Evolutionary conservation across 2,113 vertebrate species (phyloP).

Genomic region (Catharus fuscescens): DNA sequence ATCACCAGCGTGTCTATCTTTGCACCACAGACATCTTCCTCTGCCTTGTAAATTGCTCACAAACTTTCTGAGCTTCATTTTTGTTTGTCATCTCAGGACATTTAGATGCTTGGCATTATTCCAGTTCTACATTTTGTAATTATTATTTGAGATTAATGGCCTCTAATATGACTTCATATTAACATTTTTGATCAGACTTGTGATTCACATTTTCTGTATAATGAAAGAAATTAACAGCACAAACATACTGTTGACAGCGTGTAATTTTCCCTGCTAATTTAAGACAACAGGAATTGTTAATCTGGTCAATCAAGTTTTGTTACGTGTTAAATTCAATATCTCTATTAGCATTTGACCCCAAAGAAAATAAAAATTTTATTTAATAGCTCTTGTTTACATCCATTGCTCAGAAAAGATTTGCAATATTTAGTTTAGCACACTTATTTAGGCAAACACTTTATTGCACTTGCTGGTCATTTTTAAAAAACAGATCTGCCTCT

Average conservation of each 20-base stretch:
- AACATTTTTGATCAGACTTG: neutral
- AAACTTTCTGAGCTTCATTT: neutral
- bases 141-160: neutral
- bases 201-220: neutral
- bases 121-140: neutral
- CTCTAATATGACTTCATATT: neutral
- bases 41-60: neutral
- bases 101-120: neutral
- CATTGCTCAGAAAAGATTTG: neutral
- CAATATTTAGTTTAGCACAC: neutral
- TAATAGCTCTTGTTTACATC: neutral
- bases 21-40: neutral
- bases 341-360: neutral
- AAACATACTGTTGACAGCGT: neutral
- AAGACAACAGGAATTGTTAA: neutral
- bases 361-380: neutral
- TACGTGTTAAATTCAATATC: neutral
- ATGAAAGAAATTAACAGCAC: neutral
- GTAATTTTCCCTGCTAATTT: slow-evolving; percentile 19
- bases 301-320: slow-evolving; percentile 12
- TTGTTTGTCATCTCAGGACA: neutral
- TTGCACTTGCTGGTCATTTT: neutral
- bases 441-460: neutral
- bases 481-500: neutral
- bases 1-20: neutral